Base-by-base conservation (phyloP, 2,888 invertebrate species). In the Sceliomorpha sp. region DNA sequence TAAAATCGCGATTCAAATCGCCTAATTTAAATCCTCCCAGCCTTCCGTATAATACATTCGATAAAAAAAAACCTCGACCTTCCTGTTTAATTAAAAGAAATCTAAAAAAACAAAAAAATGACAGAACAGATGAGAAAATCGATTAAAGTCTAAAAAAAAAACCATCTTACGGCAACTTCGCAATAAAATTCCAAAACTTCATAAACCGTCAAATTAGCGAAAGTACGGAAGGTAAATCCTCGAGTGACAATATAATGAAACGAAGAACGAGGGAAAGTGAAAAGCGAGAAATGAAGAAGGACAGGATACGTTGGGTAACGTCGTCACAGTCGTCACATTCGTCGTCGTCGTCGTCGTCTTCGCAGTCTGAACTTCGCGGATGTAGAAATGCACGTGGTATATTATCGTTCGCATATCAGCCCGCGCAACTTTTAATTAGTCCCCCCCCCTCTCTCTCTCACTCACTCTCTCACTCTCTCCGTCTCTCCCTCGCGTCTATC, bases 261-360 rank as follows among this genome's bases (percentile, higher is more conserved):
- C 2, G 37, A 37, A 15, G 9, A 13, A 37, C 17, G 15, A 24
- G n/a, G 26, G 12, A 32, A 32, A 32, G 32, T 32, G 32, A 32
- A 32, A 32, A 9, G 32, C 2, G 32, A 26, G 15, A 50, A 50
- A 50, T 39, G 29, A 50, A 39, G 50, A 50, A 39, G 29, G 50
- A 50, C 29, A 34, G 36, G 20, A n/a, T 20, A 13, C 5, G 8
- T 8, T n/a, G 8, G 13, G n/a, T 15, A n/a, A 26, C 20, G 9
- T 31, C 20, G 20, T 9, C n/a, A 45, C 17, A 1, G 24, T 3
- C n/a, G n/a, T n/a, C n/a, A n/a, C n/a, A n/a, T n/a, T n/a, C n/a
- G n/a, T n/a, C n/a, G n/a, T n/a, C n/a, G n/a, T n/a, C n/a, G n/a
- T n/a, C n/a, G n/a, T n/a, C 5, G 5, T 20, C 2, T 20, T 20